Evolutionary conservation across 2,888 invertebrate genomes (phyloP).

Genomic region (Lithosia quadra): DNA sequence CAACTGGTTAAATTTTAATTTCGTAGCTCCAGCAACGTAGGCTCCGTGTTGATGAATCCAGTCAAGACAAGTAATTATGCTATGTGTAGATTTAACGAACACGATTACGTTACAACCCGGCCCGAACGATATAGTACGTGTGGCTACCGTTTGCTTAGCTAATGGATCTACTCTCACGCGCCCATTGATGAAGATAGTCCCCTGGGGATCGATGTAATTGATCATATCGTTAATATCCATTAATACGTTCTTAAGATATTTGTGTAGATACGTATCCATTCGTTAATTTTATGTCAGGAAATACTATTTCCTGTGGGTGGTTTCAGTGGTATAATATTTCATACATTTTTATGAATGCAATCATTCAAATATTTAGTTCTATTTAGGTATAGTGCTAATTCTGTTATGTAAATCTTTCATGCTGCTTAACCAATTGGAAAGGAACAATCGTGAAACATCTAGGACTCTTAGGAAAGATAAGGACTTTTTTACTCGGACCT

Average conservation of each 20-base stretch:
- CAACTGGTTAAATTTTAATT: neutral
- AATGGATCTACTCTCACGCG: slow-evolving; percentile 4
- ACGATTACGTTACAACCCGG: neutral
- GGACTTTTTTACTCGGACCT: neutral
- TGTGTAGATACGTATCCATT: neutral
- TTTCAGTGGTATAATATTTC: no score
- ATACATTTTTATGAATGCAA: neutral
- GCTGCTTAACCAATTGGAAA: neutral
- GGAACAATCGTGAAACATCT: neutral
- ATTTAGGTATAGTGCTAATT: neutral
- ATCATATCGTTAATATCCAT: slow-evolving; percentile 4
- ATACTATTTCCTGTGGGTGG: neutral
- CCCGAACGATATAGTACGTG: neutral
- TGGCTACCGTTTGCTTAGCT: slow-evolving; percentile 1
- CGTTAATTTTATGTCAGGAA: neutral
- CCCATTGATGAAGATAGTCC: neutral
- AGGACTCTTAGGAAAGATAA: neutral
- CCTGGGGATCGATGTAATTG: neutral
- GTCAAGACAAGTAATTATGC: neutral
- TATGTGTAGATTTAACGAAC: neutral
- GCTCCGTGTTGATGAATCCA: neutral
- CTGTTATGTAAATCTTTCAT: neutral
- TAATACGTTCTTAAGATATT: neutral
- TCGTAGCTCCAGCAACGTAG: neutral
- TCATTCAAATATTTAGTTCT: neutral